Conservation (phyloP, 2,113 vertebrate species). For the Ranitomeya imitator region DNA sequence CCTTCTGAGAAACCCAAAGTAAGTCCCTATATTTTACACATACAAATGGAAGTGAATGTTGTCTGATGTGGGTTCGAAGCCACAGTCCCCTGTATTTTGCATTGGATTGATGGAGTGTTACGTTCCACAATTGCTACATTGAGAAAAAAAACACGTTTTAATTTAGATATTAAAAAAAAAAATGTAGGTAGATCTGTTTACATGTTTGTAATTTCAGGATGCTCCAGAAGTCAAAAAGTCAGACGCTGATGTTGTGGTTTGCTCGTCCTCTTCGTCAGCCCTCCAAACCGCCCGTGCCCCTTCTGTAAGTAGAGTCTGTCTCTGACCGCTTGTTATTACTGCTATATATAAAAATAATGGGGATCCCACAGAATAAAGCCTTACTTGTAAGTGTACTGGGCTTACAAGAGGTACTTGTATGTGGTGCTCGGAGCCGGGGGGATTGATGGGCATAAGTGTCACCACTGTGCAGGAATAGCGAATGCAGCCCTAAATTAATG, state of each 20-base stretch:
- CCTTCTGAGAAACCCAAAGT: constrained; percentile 64
- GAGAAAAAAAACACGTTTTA: background rate
- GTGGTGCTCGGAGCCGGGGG: too few relatives aligned
- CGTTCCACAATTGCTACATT: background rate
- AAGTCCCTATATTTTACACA: constrained; percentile 37
- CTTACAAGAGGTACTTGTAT: too few relatives aligned
- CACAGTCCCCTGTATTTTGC: background rate
- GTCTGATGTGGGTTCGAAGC: background rate
- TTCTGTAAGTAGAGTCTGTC: constrained; percentile 25
- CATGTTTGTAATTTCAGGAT: constrained; percentile 52
- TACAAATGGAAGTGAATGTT: background rate
- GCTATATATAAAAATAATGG: background rate
- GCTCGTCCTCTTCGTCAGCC: constrained; percentile 59
- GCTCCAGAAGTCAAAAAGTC: constrained; percentile 4
- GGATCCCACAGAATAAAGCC: too few relatives aligned
- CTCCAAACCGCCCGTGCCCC: constrained; percentile 62
- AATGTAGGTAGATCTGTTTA: background rate
- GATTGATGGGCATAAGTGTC: too few relatives aligned
- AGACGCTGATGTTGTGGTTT: constrained; percentile 57
- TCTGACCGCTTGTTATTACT: background rate
- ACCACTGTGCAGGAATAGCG: too few relatives aligned
- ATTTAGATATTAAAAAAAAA: too few relatives aligned
- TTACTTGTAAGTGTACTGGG: too few relatives aligned
- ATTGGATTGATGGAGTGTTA: background rate
- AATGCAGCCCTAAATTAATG: too few relatives aligned